Conservation (phyloP, 2,113 vertebrate species). For the Excalfactoria chinensis region DNA sequence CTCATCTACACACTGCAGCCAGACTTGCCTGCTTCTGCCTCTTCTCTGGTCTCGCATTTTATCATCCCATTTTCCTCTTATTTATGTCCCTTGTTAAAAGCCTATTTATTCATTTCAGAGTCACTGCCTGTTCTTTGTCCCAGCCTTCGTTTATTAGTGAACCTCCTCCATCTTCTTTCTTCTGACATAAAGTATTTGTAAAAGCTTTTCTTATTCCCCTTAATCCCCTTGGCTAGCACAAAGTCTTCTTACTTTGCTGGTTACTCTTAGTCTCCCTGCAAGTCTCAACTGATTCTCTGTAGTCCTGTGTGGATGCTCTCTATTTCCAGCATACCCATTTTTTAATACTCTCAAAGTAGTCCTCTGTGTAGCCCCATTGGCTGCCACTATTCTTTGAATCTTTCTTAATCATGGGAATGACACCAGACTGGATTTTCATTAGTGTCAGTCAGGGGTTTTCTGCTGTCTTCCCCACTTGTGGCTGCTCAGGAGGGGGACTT, state of each 20-base stretch:
- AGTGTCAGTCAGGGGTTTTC: not conserved
- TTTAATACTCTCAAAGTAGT: not conserved
- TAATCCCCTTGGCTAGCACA: constrained; percentile 12
- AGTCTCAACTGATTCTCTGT: constrained; percentile 32
- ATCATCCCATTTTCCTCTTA: not conserved
- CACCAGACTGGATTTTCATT: not conserved
- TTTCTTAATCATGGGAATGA: not conserved
- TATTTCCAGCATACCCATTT: not conserved
- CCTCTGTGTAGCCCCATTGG: not conserved
- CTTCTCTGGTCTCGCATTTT: not conserved
- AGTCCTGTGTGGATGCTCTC: constrained; percentile 6
- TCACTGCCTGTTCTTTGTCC: not conserved
- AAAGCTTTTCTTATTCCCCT: constrained; percentile 40
- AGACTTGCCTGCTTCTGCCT: not conserved
- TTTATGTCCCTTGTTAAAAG: constrained; percentile 31
- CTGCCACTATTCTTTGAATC: constrained; percentile 8
- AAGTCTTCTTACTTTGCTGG: constrained; percentile 7
- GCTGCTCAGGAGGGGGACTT: not conserved
- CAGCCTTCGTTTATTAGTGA: constrained; percentile 16
- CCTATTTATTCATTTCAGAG: constrained; percentile 5
- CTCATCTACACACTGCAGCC: not conserved
- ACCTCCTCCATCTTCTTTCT: constrained; percentile 9
- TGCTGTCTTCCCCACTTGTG: not conserved
- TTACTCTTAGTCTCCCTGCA: not conserved
- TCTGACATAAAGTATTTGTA: constrained; percentile 40